Conservation (phyloP, 2,113 vertebrate genomes). For the Microcebus tavaratra region DNA sequence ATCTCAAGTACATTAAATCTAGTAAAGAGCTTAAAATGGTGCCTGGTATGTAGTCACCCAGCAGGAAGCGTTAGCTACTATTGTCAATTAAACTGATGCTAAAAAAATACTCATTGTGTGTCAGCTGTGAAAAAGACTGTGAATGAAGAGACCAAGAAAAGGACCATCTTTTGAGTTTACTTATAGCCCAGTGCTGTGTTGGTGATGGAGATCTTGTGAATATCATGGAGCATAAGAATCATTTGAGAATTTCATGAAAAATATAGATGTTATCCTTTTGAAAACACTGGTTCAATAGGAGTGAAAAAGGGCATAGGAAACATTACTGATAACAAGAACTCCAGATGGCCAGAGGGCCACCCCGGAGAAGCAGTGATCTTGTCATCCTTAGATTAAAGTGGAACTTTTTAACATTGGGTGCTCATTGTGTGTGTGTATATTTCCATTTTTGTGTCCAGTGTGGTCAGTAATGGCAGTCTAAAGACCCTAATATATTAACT, state of each 20-base stretch:
- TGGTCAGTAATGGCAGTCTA: neutral
- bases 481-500: neutral
- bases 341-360: neutral
- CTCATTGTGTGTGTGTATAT: neutral
- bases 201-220: neutral
- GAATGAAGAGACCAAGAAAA: neutral
- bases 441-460: neutral
- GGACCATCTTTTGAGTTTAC: neutral
- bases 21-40: neutral
- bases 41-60: neutral
- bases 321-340: neutral
- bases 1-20: neutral
- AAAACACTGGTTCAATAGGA: neutral
- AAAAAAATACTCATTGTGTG: neutral
- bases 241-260: neutral
- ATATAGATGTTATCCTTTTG: neutral
- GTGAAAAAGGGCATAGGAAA: neutral
- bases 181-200: neutral
- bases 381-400: neutral
- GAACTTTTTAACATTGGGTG: neutral
- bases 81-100: neutral
- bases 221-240: neutral
- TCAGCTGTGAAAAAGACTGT: neutral
- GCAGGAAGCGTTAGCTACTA: neutral
- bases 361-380: neutral